These are phyloP conservation scores for Cossypha niveicapilla DNA, from an alignment of 2,797 vertebrate genomes.

Conservation along the genomic window DNA sequence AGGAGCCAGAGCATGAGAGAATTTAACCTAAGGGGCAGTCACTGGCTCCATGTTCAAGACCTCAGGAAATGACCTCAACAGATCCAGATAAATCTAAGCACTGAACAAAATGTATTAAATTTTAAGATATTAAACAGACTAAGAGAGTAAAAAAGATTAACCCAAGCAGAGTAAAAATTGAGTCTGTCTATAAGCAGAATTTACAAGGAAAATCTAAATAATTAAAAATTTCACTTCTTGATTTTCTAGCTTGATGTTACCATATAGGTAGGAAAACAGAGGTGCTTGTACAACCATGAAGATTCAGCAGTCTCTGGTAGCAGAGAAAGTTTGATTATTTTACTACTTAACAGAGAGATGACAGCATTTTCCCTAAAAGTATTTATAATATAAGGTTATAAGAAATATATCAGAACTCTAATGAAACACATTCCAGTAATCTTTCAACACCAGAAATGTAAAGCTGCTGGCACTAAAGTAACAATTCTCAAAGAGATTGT, in stretches of 20 bases:
- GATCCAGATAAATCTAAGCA: background rate
- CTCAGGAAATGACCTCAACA: background rate
- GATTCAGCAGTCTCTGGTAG: background rate
- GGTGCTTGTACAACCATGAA: background rate
- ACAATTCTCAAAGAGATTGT: slow-evolving; percentile 63
- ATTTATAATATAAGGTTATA: background rate
- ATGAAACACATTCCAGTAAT: slow-evolving; percentile 54
- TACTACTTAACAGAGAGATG: slow-evolving; percentile 10
- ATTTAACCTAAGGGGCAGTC: background rate
- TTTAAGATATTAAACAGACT: background rate
- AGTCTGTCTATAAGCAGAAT: background rate
- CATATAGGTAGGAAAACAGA: background rate
- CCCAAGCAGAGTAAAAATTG: background rate
- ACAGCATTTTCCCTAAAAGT: slow-evolving; percentile 13
- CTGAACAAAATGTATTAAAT: background rate
- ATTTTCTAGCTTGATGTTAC: background rate
- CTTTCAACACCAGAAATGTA: slow-evolving; percentile 66
- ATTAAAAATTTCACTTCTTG: background rate
- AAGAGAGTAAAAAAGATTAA: background rate
- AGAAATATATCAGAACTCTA: slow-evolving; percentile 28
- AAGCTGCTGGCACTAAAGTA: slow-evolving; percentile 63
- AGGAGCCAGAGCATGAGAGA: background rate
- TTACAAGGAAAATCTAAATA: background rate
- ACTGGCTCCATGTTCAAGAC: background rate
- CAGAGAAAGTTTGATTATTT: background rate